Conservation (phyloP, 2,888 invertebrate species). For the Pantelozetes paolii region DNA sequence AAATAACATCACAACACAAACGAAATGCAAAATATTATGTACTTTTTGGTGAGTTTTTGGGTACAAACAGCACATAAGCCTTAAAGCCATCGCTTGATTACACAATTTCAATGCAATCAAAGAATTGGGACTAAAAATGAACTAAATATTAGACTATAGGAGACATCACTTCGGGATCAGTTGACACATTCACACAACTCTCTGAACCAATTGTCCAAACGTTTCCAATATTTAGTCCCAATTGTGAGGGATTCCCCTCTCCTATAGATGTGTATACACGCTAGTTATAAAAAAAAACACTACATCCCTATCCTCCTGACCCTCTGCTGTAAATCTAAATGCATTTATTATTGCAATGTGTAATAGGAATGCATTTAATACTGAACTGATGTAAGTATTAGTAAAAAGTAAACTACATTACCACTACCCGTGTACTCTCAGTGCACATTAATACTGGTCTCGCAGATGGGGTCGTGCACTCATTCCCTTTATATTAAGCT, state of each 20-base stretch:
- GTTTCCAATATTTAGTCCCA: not conserved
- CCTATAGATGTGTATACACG: not conserved
- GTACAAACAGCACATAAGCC: conserved; percentile 28
- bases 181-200: conserved; percentile 29
- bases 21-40: conserved; percentile 32
- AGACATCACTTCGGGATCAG: conserved; percentile 33
- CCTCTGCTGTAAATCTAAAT: not conserved
- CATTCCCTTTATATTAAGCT: conserved; percentile 20
- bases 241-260: conserved; percentile 31
- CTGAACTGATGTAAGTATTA: conserved; percentile 26
- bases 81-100: conserved; percentile 5
- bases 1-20: conserved; percentile 33
- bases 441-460: conserved; percentile 29
- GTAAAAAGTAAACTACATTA: conserved; percentile 22
- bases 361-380: not conserved
- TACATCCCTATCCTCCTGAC: not conserved
- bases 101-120: conserved; percentile 1
- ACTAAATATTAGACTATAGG: not conserved
- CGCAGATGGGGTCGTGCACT: conserved; percentile 29
- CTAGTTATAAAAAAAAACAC: not conserved
- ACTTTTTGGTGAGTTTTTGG: conserved; percentile 28
- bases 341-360: not conserved
- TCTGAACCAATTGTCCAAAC: conserved; percentile 24
- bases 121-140: not conserved
- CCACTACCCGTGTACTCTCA: too few species aligned